phyloP scores from a whole-genome alignment of 1,140 invertebrate species.

The Brachionus rotundiformis region DNA sequence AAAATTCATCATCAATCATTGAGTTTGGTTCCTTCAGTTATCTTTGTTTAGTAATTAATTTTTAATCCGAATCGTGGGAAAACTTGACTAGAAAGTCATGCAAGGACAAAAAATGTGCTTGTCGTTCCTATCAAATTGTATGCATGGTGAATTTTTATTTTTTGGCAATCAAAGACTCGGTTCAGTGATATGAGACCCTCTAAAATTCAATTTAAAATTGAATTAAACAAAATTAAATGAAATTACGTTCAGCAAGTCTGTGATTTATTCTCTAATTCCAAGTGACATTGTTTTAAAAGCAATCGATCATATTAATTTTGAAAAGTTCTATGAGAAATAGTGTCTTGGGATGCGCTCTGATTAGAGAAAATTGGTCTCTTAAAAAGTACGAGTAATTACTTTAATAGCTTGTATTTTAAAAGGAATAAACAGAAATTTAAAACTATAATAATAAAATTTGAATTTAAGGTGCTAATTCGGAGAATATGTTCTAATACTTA shows the following conservation, averaged over 20 bases:
- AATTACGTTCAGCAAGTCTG: neutral
- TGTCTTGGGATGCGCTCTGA: neutral
- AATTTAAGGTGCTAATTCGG: neutral
- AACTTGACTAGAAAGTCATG: neutral
- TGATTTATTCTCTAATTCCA: neutral
- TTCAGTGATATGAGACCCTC: neutral
- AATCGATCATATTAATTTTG: slow-evolving; percentile 3
- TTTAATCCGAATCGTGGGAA: slow-evolving; percentile 30
- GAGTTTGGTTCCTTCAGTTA: slow-evolving; percentile 3
- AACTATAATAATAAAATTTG: neutral
- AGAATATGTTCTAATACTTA: neutral
- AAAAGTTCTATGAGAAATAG: slow-evolving; percentile 5
- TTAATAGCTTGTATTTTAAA: neutral
- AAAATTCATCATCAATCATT: slow-evolving; percentile 43
- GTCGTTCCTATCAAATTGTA: neutral
- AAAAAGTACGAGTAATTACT: neutral
- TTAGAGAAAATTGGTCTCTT: slow-evolving; percentile 3
- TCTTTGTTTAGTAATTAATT: slow-evolving; percentile 35
- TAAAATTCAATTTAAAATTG: neutral
- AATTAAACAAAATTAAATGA: neutral
- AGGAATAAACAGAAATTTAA: neutral
- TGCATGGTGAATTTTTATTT: neutral
- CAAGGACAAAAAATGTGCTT: slow-evolving; percentile 9
- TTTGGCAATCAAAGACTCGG: neutral
- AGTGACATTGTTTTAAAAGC: neutral